A percentile compares a stretch with the other conserved stretches of the same genome.
These are phyloP conservation scores for Argya squamiceps DNA, from an alignment of 2,797 vertebrate genomes.

Conservation along the genomic window DNA sequence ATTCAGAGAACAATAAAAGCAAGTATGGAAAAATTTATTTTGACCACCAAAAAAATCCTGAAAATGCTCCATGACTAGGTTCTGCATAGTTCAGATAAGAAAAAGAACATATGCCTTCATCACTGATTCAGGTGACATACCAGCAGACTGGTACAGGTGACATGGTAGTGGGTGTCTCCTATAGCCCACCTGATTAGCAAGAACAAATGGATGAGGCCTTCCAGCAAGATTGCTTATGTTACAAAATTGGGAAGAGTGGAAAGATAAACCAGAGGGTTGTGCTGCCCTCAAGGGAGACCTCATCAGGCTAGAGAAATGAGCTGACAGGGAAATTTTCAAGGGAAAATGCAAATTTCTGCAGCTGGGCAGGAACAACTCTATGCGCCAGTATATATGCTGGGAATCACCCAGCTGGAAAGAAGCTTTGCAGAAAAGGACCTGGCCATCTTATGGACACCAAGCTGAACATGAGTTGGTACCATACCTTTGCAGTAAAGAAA, in stretches of 20 bases:
- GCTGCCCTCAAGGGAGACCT: neutral
- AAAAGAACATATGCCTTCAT: neutral
- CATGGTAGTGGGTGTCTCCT: neutral
- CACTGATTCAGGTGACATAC: neutral
- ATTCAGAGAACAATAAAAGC: neutral
- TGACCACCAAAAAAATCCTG: neutral
- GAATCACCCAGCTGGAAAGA: neutral
- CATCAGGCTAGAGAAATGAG: neutral
- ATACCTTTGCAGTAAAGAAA: neutral
- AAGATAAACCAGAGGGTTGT: neutral
- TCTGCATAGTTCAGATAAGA: neutral
- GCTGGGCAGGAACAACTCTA: neutral
- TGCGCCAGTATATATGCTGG: neutral
- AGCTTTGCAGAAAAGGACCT: neutral
- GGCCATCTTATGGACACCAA: rapidly evolving
- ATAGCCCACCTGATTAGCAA: neutral
- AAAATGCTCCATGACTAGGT: neutral
- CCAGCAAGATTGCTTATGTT: neutral
- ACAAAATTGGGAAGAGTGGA: neutral
- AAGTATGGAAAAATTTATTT: neutral
- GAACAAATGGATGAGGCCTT: neutral
- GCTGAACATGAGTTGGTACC: neutral
- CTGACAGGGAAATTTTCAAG: neutral
- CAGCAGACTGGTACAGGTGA: neutral
- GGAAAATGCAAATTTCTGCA: neutral